Evolutionary conservation across 1,140 invertebrate genomes (phyloP).

Genomic region (Mactra quadrangularis): DNA sequence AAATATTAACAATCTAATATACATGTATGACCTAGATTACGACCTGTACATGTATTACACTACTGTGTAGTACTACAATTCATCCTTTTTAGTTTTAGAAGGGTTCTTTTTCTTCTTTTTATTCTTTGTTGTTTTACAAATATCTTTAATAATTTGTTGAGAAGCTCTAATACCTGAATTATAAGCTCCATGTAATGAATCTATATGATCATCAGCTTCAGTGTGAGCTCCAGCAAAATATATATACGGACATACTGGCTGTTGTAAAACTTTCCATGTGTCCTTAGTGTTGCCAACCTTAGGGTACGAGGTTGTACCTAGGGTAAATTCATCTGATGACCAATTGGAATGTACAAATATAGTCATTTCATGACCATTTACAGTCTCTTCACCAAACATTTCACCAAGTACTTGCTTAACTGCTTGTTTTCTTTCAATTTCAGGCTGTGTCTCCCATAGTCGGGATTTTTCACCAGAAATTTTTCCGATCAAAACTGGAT

Average conservation of each 20-base stretch:
- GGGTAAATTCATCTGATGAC: slow-evolving; percentile 64
- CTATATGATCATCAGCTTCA: slow-evolving; percentile 60
- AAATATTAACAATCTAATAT: too few relatives aligned
- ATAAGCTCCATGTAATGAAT: slow-evolving; percentile 72
- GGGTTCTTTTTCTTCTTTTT: slow-evolving; percentile 23
- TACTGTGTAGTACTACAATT: slow-evolving; percentile 9
- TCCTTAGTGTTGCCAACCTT: slow-evolving; percentile 65
- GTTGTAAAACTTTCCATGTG: slow-evolving; percentile 64
- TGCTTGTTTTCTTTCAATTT: slow-evolving; percentile 61
- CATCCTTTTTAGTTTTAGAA: slow-evolving; percentile 17
- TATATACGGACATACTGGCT: slow-evolving; percentile 71
- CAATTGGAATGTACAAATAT: slow-evolving; percentile 65
- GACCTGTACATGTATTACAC: too few relatives aligned
- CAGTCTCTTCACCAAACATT: slow-evolving; percentile 67
- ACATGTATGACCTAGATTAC: too few relatives aligned
- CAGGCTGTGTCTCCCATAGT: slow-evolving; percentile 64
- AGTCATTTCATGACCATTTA: slow-evolving; percentile 62
- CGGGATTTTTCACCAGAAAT: slow-evolving; percentile 62
- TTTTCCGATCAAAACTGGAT: slow-evolving; percentile 62
- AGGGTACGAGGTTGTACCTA: slow-evolving; percentile 67
- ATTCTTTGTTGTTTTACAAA: slow-evolving; percentile 54
- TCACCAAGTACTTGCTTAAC: slow-evolving; percentile 62
- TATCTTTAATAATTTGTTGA: slow-evolving; percentile 63
- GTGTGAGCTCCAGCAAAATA: slow-evolving; percentile 76
- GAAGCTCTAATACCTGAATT: slow-evolving; percentile 70